These are phyloP conservation scores for Danio tinwini DNA, from an alignment of 2,797 vertebrate genomes.

Conservation along the genomic window DNA sequence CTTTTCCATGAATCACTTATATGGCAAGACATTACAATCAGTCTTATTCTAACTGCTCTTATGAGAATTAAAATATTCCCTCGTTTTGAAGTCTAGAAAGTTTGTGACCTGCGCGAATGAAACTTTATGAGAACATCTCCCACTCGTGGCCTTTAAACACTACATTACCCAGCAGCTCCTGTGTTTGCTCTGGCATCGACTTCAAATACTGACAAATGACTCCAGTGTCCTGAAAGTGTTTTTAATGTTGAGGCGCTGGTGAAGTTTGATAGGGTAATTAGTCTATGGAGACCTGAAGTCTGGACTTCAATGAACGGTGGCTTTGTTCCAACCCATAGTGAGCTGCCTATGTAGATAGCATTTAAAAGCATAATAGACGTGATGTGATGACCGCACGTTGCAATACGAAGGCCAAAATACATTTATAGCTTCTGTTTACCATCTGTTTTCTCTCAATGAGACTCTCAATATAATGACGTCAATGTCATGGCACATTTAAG, in stretches of 20 bases:
- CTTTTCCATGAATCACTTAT: neutral
- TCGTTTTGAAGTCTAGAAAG: neutral
- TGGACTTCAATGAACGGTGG: neutral
- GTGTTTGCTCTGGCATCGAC: conserved; percentile 47
- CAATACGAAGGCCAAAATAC: no score
- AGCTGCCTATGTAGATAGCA: neutral
- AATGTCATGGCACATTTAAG: no score
- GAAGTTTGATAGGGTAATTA: conserved; percentile 21
- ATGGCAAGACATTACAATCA: neutral
- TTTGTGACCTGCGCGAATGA: conserved; percentile 27
- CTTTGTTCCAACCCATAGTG: neutral
- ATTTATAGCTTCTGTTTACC: no score
- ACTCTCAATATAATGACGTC: no score
- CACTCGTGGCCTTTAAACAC: conserved; percentile 39
- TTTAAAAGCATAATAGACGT: neutral
- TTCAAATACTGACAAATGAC: conserved; percentile 37
- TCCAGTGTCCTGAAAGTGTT: conserved; percentile 34
- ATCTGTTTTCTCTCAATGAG: no score
- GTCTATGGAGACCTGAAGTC: conserved; percentile 1
- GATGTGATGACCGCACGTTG: no score
- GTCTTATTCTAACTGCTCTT: neutral
- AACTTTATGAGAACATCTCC: conserved; percentile 43
- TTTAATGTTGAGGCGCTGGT: conserved; percentile 4
- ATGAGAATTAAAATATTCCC: conserved; percentile 16
- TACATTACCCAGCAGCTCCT: conserved; percentile 9